These are phyloP conservation scores for Rambutsinella grinnellia DNA, from an alignment of 2,888 invertebrate species.

Conservation along the genomic window DNA sequence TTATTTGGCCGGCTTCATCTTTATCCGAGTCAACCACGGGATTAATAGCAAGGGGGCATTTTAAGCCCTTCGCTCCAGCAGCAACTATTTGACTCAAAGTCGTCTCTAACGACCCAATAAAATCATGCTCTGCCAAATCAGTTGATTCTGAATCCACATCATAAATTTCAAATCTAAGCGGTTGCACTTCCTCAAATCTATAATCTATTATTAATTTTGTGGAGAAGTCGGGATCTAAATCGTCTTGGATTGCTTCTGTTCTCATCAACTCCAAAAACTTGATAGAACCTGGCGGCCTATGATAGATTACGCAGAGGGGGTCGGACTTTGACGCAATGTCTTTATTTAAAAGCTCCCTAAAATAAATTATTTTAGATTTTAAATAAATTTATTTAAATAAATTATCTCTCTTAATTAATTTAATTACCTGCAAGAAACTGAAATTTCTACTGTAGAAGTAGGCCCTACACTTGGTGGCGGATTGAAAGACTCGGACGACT, in stretches of 20 bases:
- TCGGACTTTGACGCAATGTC: conserved; percentile 66
- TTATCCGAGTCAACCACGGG: conserved; percentile 21
- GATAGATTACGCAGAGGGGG: conserved; percentile 69
- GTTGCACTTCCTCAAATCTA: conserved; percentile 70
- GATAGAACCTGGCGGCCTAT: conserved; percentile 57
- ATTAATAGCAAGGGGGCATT: conserved; percentile 46
- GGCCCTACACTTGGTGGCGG: too few relatives aligned
- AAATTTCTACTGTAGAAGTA: too few relatives aligned
- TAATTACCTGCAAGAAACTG: too few relatives aligned
- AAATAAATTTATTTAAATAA: too few relatives aligned
- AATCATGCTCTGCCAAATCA: conserved; percentile 65
- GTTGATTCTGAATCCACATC: conserved; percentile 65
- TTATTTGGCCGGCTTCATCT: conserved; percentile 58
- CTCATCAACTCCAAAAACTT: conserved; percentile 66
- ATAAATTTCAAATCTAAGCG: conserved; percentile 68
- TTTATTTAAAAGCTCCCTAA: conserved; percentile 51
- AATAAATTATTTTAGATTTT: too few relatives aligned
- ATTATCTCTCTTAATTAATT: too few relatives aligned
- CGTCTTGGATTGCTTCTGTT: conserved; percentile 68
- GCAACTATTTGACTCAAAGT: conserved; percentile 55
- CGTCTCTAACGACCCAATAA: conserved; percentile 68
- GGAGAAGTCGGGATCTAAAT: conserved; percentile 69
- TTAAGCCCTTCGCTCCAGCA: conserved; percentile 56
- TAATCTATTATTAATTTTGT: conserved; percentile 70
- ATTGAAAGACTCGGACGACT: too few relatives aligned